Base-by-base conservation (phyloP, 2,113 vertebrate species). In the Cyanistes caeruleus region DNA sequence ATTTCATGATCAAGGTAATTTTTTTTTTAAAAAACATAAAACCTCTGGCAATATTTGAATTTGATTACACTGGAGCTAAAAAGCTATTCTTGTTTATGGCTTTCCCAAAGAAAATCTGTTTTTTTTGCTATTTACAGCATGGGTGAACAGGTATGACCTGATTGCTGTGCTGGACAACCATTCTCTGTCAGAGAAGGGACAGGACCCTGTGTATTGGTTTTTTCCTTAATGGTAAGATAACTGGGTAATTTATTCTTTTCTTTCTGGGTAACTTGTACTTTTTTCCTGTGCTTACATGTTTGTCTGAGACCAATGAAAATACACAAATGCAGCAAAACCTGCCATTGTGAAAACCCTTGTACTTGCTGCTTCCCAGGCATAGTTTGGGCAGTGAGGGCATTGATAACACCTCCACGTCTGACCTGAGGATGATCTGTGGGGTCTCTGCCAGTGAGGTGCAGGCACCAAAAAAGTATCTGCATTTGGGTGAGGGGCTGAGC, bases 341-440 rank as follows among this genome's bases (percentile, higher is more conserved):
- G 2, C 8, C 1, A 1, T 17, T 60, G 48, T 2, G 0, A 48
- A 87, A 75, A 62, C 19, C 53, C 20, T 18, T 35, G 9, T 2
- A 33, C 3, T 48, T 67, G 25, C 59, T 72, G 27, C 15, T 77
- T 81, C 60, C 31, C 22, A 17, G 11, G 15, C 10, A 65, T 4
- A 7, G 3, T 72, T 75, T 8, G 7, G 53, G 53, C 39, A 87
- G 13, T 17, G 46, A 35, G 22, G 37, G 17, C 27, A 63, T 41
- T 70, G 21, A 27, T 33, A 74, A 44, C 22, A 62, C 23, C 41
- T 73, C 84, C 39, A 11, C 13, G 13, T 4, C 13, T 15, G 18
- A n/a, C 23, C 8, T 1, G 3, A 67, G 41, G 3, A 46, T 58
- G 70, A 60, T 76, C 63, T 67, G 15, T 2, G 3, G 28, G 15